Base-by-base conservation (phyloP, 2,888 invertebrate genomes). In the Acronicta leporina region DNA sequence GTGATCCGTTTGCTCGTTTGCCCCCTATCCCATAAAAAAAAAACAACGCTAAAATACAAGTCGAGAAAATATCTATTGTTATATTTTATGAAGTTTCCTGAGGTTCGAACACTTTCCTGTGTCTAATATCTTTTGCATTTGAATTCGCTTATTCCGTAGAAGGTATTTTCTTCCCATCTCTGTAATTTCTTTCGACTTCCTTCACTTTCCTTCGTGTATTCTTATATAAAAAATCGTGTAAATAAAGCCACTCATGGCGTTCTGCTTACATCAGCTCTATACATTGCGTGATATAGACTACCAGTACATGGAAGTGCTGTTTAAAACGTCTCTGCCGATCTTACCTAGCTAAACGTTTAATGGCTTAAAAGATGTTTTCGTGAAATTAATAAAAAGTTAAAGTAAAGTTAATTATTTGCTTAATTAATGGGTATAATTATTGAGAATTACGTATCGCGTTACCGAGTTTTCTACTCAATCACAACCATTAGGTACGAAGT, bases 1-100 rank as follows among this genome's bases (percentile, higher is more conserved):
- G n/a, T n/a, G n/a, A n/a, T n/a, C n/a, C n/a, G n/a, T n/a, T n/a
- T n/a, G n/a, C n/a, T n/a, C n/a, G n/a, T n/a, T n/a, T n/a, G n/a
- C n/a, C n/a, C n/a, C n/a, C n/a, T n/a, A n/a, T n/a, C n/a, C n/a
- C n/a, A n/a, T n/a, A n/a, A n/a, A n/a, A n/a, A n/a, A n/a, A n/a
- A 73, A 58, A 51, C 63, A 10, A 35, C 56, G 54, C 58, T 61
- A 71, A 68, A 71, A 74, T 67, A 74, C 68, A 74, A 68, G 49
- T 30, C 25, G 33, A 14, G 14, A 42, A 20, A 61, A 62, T 63
- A 63, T 59, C 59, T 46, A 63, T 68, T 63, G 54, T 71, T 59
- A 49, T 45, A 52, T 46, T 58, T 55, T 53, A 55, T 61, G 41
- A 50, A 68, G 43, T 59, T 44, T 15, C 42, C 41, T 55, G 25